These are phyloP conservation scores for Heliconius melpomene DNA, from an alignment of 1,140 invertebrate species.

Conservation along the genomic window DNA sequence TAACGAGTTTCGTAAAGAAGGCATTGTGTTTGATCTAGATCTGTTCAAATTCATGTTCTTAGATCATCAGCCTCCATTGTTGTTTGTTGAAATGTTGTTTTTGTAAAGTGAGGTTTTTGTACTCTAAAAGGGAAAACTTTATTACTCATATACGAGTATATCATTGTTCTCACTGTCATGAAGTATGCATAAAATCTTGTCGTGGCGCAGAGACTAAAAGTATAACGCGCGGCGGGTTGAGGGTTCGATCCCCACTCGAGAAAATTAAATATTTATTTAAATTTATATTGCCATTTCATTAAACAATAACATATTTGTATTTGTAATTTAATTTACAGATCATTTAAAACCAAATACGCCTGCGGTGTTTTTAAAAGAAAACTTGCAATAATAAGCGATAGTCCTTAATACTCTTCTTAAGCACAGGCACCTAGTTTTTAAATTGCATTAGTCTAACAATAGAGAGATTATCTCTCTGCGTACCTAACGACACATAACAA, in stretches of 20 bases:
- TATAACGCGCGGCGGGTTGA: too few species aligned
- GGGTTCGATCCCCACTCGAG: too few species aligned
- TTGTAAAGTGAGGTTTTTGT: slow-evolving; percentile 22
- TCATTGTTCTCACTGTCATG: slow-evolving; percentile 2
- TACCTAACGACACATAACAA: not conserved
- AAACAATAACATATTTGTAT: too few species aligned
- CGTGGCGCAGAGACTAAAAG: too few species aligned
- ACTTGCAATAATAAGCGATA: not conserved
- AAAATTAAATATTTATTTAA: too few species aligned
- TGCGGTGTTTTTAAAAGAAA: not conserved
- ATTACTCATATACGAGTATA: not conserved
- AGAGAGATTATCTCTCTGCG: not conserved
- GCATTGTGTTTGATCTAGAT: slow-evolving; percentile 77
- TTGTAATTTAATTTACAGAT: not conserved
- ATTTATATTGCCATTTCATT: too few species aligned
- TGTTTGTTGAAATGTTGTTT: slow-evolving; percentile 37
- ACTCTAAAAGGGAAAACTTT: slow-evolving; percentile 2
- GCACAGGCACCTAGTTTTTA: not conserved
- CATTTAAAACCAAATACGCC: not conserved
- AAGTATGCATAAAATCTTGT: not conserved
- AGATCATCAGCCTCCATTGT: slow-evolving; percentile 52
- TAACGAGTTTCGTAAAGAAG: slow-evolving; percentile 72
- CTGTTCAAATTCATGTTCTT: slow-evolving; percentile 48
- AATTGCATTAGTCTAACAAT: not conserved
- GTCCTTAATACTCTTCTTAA: not conserved